These are phyloP conservation scores for Leptinotarsa defecta DNA, from an alignment of 1,140 invertebrate species.

Conservation along the genomic window DNA sequence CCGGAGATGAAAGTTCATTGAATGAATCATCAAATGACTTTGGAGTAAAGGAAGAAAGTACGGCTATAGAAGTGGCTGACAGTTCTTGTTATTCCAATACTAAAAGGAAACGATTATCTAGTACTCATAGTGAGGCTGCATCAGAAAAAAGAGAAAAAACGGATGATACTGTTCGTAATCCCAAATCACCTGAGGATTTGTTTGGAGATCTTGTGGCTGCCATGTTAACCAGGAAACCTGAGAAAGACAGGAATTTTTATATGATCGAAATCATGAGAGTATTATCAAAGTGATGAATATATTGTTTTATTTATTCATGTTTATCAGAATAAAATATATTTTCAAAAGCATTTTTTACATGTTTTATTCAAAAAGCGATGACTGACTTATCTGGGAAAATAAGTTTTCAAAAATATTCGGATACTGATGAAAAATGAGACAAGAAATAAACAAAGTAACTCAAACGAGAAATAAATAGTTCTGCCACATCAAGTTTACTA, in stretches of 20 bases:
- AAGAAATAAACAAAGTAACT: no score
- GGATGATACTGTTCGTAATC: slow-evolving; percentile 26
- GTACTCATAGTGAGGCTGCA: slow-evolving; percentile 33
- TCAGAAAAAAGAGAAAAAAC: slow-evolving; percentile 30
- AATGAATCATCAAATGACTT: slow-evolving; percentile 41
- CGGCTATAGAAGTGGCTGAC: slow-evolving; percentile 35
- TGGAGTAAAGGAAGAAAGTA: slow-evolving; percentile 30
- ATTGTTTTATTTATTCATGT: not conserved
- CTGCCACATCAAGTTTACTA: no score
- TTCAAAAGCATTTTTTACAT: not conserved
- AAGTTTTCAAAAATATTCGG: no score
- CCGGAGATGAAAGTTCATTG: slow-evolving; percentile 33
- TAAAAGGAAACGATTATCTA: slow-evolving; percentile 31
- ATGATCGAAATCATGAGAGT: slow-evolving; percentile 49
- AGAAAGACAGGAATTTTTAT: slow-evolving; percentile 43
- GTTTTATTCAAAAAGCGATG: no score
- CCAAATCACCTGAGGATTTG: slow-evolving; percentile 41
- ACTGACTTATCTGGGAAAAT: no score
- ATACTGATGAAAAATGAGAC: no score
- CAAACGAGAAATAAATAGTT: no score
- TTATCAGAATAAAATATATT: not conserved
- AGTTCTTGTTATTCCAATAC: slow-evolving; percentile 31
- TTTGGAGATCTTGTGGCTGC: slow-evolving; percentile 46
- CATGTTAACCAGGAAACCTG: slow-evolving; percentile 43
- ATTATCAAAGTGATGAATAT: slow-evolving; percentile 38